phyloP scores from a whole-genome alignment of 2,888 invertebrate species.

The Oligia fasciuncula region DNA sequence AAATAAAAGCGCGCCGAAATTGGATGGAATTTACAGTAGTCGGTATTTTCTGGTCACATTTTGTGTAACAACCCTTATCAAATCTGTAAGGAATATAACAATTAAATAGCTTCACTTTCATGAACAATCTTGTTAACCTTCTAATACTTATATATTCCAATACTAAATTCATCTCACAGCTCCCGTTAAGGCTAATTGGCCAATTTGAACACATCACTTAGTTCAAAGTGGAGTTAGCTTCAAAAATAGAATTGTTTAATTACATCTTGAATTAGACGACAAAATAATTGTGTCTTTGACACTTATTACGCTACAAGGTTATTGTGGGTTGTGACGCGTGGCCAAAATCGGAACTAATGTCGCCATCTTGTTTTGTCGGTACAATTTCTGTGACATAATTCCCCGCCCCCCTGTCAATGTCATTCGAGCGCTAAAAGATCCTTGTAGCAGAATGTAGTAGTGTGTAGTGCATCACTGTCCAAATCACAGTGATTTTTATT shows the following conservation, averaged over 20 bases:
- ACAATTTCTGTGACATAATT: not conserved
- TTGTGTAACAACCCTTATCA: slow-evolving; percentile 54
- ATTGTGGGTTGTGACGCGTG: not conserved
- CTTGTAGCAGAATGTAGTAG: not conserved
- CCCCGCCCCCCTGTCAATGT: not conserved
- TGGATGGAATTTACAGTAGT: slow-evolving; percentile 1
- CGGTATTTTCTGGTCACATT: slow-evolving; percentile 25
- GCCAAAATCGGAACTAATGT: not conserved
- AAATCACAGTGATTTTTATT: not conserved
- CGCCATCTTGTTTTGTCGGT: not conserved
- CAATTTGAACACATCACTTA: slow-evolving; percentile 84
- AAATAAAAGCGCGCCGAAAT: slow-evolving; percentile 15
- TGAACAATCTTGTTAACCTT: slow-evolving; percentile 57
- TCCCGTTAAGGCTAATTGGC: slow-evolving; percentile 87
- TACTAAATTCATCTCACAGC: slow-evolving; percentile 86
- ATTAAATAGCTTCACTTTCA: slow-evolving; percentile 56
- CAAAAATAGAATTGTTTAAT: slow-evolving; percentile 1
- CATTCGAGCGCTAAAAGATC: not conserved
- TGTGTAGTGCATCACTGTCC: not conserved
- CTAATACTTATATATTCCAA: slow-evolving; percentile 70
- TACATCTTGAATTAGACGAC: not conserved
- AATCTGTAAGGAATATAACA: slow-evolving; percentile 62
- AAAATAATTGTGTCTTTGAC: not conserved
- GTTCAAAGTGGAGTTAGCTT: slow-evolving; percentile 65
- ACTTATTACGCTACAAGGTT: not conserved